Base-by-base conservation (phyloP, 2,888 invertebrate genomes). In the Hesperia comma region DNA sequence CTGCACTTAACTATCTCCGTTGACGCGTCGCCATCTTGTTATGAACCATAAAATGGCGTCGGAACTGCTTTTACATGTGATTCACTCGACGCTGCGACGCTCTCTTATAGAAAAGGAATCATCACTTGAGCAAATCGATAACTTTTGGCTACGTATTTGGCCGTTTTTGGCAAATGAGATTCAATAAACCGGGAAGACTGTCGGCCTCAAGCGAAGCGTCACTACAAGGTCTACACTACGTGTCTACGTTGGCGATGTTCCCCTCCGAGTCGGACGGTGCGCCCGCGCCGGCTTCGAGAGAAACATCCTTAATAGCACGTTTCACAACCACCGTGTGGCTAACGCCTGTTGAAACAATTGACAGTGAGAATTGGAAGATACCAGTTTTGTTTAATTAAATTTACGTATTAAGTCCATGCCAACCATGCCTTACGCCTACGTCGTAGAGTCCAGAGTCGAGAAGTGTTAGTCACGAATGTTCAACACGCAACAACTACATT, bases 291-390 rank as follows among this genome's bases (percentile, higher is more conserved):
- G 63, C 71, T 70, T 71, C 67, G 77, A 83, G 85, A 85, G 82
- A 79, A 80, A 83, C 79, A 82, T 75, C 75, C 78, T 79, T 81
- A 88, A 86, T 87, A 91, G 90, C 90, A 90, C 91, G 91, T 84
- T 83, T 92, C 92, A 91, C 91, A 92, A 92, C 91, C 91, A 86
- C 87, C 85, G 89, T 90, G 87, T 85, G 91, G 91, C 90, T 77
- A 83, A 82, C 81, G 89, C 89, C 83, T 85, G 82, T 84, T 80
- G 81, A 79, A 72, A 83, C 77, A 90, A 90, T 90, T 90, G 91
- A 91, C 91, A 88, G 88, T 85, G 86, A 87, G 43, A 82, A 78
- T 79, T 78, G 79, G 82, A 80, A 88, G 90, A 89, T 87, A 89
- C 85, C 86, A 80, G 78, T 79, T 76, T 77, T 77, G 77, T 77